Evolutionary conservation across 2,797 vertebrate genomes (phyloP), one percentile per base, ranked within the genome.

Genomic region (Rhodeus uyekii): DNA sequence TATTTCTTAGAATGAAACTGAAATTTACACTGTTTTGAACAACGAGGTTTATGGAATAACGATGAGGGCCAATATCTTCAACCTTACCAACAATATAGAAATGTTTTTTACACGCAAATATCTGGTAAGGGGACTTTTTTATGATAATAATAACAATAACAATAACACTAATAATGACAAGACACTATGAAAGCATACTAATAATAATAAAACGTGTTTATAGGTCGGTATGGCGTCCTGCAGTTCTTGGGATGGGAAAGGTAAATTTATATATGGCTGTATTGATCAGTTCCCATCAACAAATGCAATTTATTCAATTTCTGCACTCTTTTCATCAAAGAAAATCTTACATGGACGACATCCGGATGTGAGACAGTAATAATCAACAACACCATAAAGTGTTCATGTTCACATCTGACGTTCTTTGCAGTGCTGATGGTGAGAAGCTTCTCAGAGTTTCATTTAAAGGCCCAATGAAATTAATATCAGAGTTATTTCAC

Each of bases 241-340:
- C 27, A 0, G 8, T 12, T 93, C 90, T 0, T 92, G 89, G 91
- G 18, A 89, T 63, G 89, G 88, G 2, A 29, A 64, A 82, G 88
- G 89, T 88, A 87, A 65, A 58, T 14, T 22, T 2, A 29, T 13
- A 16, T 16, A 29, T 48, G 5, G 5, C n/a, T 42, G 16, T 19
- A 32, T 60, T 69, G 6, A n/a, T 61, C 9, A 58, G 48, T 60
- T 73, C 29, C n/a, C n/a, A n/a, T n/a, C n/a, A n/a, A n/a, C n/a
- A n/a, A n/a, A n/a, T n/a, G n/a, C n/a, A n/a, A n/a, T n/a, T n/a
- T n/a, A n/a, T n/a, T n/a, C n/a, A n/a, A n/a, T n/a, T n/a, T n/a
- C n/a, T n/a, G n/a, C n/a, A n/a, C n/a, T n/a, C n/a, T n/a, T n/a
- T n/a, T n/a, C n/a, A n/a, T n/a, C n/a, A n/a, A n/a, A n/a, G n/a